Percentiles rank a stretch among this genome's conserved stretches.
These are phyloP conservation scores for Leucoraja ocellata DNA, from an alignment of 2,797 vertebrate species.

Conservation along the genomic window DNA sequence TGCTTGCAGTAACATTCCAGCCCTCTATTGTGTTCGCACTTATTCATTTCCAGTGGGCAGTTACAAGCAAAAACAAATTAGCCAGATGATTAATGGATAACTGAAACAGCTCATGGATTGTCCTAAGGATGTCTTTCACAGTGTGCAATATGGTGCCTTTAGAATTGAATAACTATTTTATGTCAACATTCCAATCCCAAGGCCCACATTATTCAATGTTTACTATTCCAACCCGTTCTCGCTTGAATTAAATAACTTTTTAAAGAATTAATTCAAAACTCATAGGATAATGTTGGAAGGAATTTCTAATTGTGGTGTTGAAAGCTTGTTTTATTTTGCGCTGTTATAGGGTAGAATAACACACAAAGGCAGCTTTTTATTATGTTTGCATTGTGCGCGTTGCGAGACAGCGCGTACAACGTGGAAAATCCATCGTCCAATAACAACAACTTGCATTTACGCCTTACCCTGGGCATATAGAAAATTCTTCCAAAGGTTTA, in stretches of 20 bases:
- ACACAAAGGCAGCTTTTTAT: constrained; percentile 74
- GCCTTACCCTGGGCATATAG: background rate
- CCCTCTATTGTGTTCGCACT: background rate
- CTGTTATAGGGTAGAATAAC: constrained; percentile 66
- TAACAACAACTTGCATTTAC: background rate
- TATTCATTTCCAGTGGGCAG: constrained; percentile 62
- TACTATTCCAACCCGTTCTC: constrained; percentile 46
- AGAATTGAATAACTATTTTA: constrained; percentile 51
- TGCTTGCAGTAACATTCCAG: background rate
- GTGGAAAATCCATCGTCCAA: constrained; percentile 55
- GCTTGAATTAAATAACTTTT: constrained; percentile 34
- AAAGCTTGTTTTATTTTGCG: constrained; percentile 13
- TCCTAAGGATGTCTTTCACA: constrained; percentile 49
- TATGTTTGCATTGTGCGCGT: constrained; percentile 58
- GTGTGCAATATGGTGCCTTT: constrained; percentile 49
- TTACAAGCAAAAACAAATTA: constrained; percentile 68
- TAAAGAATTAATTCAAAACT: constrained; percentile 16
- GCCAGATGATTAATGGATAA: constrained; percentile 69
- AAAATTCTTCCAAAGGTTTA: background rate
- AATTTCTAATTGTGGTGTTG: background rate
- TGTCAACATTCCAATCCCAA: constrained; percentile 46
- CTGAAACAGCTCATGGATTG: constrained; percentile 58
- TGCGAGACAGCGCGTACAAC: constrained; percentile 60
- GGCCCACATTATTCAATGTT: constrained; percentile 48
- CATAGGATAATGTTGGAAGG: background rate